phyloP scores from a whole-genome alignment of 2,888 invertebrate genomes.

The Heliconius cydno region DNA sequence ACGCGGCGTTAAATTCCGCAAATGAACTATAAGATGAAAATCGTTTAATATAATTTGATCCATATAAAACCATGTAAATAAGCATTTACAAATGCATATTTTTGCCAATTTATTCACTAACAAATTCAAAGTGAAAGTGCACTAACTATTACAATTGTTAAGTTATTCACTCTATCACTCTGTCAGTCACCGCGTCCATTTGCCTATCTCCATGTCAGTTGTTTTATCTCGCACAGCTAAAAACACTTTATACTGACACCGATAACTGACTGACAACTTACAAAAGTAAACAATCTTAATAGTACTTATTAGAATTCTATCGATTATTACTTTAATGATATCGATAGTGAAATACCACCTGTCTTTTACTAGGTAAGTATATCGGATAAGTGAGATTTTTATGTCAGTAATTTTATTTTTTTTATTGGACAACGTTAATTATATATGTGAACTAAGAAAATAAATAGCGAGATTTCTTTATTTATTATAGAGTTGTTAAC shows the following conservation, averaged over 20 bases:
- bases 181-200: constrained; percentile 41
- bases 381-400: background rate
- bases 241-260: constrained; percentile 39
- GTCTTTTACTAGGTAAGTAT: background rate
- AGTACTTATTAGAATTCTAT: constrained; percentile 4
- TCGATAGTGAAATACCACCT: constrained; percentile 3
- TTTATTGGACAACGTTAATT: background rate
- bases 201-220: constrained; percentile 37
- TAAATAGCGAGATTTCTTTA: background rate
- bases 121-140: constrained; percentile 19
- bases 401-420: background rate
- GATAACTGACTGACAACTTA: constrained; percentile 33
- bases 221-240: constrained; percentile 35
- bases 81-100: background rate
- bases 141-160: constrained; percentile 5
- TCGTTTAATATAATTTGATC: too few species aligned
- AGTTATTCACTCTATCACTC: constrained; percentile 35
- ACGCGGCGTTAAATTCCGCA: too few species aligned
- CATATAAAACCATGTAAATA: too few species aligned
- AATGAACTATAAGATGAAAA: too few species aligned
- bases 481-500: background rate
- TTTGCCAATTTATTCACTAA: too few species aligned
- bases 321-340: constrained; percentile 16
- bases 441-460: background rate
- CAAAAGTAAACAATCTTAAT: constrained; percentile 26